Percentiles rank a stretch among this genome's conserved stretches.
phyloP scores from a whole-genome alignment of 64 coral and sea anemone genomes.

The Dendronephthya gigantea region DNA sequence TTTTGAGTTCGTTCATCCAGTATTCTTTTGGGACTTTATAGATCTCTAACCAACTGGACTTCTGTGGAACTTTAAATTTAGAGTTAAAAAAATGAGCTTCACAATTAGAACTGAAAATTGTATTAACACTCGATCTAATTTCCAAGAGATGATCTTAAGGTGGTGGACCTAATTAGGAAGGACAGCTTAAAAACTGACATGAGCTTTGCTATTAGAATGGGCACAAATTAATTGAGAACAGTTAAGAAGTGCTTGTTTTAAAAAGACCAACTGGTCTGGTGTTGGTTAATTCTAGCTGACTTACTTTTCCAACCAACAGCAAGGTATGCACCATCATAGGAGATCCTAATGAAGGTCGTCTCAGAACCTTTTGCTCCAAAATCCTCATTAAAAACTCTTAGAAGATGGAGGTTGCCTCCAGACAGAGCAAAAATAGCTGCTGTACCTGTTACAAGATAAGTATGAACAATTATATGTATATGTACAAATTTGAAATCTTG shows the following conservation, averaged over 20 bases:
- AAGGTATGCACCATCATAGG: neutral
- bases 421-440: neutral
- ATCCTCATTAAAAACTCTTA: neutral
- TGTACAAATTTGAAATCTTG: too few relatives aligned
- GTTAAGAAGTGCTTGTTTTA: too few relatives aligned
- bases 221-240: too few relatives aligned
- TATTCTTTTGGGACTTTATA: neutral
- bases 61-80: neutral
- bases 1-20: neutral
- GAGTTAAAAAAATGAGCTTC: neutral
- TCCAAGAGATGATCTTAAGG: too few relatives aligned
- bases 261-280: too few relatives aligned
- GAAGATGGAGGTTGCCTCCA: neutral
- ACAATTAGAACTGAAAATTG: neutral
- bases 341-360: neutral
- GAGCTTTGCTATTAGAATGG: too few relatives aligned
- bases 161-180: too few relatives aligned
- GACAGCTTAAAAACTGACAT: too few relatives aligned
- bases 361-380: neutral
- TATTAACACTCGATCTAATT: too few relatives aligned
- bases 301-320: constrained; percentile 2
- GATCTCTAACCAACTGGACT: neutral
- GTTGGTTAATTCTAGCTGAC: too few relatives aligned
- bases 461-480: neutral
- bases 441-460: neutral